A percentile compares a stretch with the other conserved stretches of the same genome.
Evolutionary conservation across 1,140 invertebrate species (phyloP).

Genomic region (Lepidurus apus): DNA sequence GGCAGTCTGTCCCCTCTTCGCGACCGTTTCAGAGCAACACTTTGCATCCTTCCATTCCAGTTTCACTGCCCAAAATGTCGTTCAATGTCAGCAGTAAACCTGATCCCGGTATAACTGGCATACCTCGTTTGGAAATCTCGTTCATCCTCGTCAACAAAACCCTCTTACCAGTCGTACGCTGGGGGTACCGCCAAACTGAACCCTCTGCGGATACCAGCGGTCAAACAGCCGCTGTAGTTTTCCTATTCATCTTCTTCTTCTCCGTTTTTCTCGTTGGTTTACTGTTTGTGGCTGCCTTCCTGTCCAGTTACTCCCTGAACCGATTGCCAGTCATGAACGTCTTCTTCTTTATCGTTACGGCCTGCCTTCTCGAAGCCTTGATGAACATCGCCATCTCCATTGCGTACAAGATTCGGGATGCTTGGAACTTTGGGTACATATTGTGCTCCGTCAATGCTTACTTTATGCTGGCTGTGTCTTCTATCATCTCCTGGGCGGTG

Average conservation of each 20-base stretch:
- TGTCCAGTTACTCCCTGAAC: neutral
- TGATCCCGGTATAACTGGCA: neutral
- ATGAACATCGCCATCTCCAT: neutral
- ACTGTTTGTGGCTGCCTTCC: neutral
- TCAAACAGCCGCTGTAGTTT: neutral
- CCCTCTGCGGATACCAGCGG: neutral
- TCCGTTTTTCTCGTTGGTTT: neutral
- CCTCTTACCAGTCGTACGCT: neutral
- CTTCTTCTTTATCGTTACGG: neutral
- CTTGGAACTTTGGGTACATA: neutral
- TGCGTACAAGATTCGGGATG: neutral
- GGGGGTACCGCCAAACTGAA: conserved; percentile 1
- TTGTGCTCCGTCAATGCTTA: neutral
- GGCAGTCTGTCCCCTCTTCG: neutral
- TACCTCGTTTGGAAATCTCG: conserved; percentile 1
- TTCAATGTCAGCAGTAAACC: neutral
- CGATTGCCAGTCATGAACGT: neutral
- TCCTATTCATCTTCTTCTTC: conserved; percentile 3
- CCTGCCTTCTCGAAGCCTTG: neutral
- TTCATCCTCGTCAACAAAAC: neutral
- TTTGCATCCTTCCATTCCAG: neutral
- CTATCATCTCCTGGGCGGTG: neutral
- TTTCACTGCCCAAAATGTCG: neutral
- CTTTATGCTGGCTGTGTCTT: neutral
- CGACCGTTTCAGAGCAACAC: neutral